Evolutionary conservation across 2,797 vertebrate species (phyloP).

Genomic region (Steatocranus sp.): DNA sequence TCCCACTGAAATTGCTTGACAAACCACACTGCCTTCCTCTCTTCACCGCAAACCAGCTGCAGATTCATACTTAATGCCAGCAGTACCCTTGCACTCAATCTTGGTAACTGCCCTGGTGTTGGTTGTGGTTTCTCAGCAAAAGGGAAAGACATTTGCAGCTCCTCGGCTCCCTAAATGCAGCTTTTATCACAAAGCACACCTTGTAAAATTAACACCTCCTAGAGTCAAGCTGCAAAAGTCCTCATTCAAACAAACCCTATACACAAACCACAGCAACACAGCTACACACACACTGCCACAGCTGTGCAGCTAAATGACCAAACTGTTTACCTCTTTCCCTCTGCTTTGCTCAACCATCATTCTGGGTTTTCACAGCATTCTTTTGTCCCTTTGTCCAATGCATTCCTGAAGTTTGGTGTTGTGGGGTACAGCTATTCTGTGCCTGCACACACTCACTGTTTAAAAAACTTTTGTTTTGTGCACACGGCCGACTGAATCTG

Average conservation of each 20-base stretch:
- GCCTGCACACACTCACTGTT: neutral
- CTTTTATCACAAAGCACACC: slow-evolving; percentile 62
- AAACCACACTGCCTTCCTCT: slow-evolving; percentile 27
- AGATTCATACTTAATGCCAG: slow-evolving; percentile 21
- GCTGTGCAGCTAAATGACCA: slow-evolving; percentile 65
- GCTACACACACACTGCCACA: slow-evolving; percentile 41
- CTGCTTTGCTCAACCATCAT: slow-evolving; percentile 33
- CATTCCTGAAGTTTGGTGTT: slow-evolving; percentile 43
- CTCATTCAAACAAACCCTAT: slow-evolving; percentile 46
- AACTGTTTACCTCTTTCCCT: slow-evolving; percentile 59
- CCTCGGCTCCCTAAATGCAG: slow-evolving; percentile 31
- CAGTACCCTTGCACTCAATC: neutral
- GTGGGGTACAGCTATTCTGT: neutral
- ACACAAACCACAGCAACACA: slow-evolving; percentile 27
- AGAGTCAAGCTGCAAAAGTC: slow-evolving; percentile 47
- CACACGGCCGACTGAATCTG: neutral
- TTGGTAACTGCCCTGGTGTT: neutral
- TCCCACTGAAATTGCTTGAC: slow-evolving; percentile 18
- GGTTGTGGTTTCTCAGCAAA: slow-evolving; percentile 36
- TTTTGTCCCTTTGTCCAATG: slow-evolving; percentile 46
- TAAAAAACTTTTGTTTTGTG: slow-evolving; percentile 19
- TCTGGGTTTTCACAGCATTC: slow-evolving; percentile 35
- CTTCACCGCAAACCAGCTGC: slow-evolving; percentile 20
- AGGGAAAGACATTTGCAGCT: slow-evolving; percentile 39
- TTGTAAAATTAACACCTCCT: slow-evolving; percentile 67